phyloP scores from a whole-genome alignment of 2,797 vertebrate species.

The Zenarchopterus dispar region DNA sequence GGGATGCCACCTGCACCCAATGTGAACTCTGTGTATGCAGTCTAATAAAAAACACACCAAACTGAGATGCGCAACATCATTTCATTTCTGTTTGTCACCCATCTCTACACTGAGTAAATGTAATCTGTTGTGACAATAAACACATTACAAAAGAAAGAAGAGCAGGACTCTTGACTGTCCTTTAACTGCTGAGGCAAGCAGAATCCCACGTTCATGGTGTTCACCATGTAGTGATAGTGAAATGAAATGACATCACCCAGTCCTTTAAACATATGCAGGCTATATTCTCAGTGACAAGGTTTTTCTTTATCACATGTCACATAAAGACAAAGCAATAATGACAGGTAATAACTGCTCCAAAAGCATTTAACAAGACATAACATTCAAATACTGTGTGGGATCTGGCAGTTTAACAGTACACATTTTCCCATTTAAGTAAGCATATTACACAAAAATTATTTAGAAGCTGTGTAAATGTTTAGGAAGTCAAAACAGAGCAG shows the following conservation, averaged over 20 bases:
- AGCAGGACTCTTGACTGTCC: constrained; percentile 38
- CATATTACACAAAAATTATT: constrained; percentile 1
- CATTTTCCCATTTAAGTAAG: constrained; percentile 21
- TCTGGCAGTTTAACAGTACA: constrained; percentile 16
- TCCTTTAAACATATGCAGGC: constrained; percentile 23
- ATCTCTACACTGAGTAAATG: constrained; percentile 88
- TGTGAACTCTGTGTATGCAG: constrained; percentile 64
- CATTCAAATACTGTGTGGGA: background rate
- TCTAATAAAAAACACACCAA: constrained; percentile 38
- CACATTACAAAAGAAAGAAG: constrained; percentile 75
- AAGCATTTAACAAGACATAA: constrained; percentile 8
- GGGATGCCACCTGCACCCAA: constrained; percentile 61
- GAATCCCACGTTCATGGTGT: constrained; percentile 6
- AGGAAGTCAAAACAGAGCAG: constrained; percentile 57
- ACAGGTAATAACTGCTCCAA: constrained; percentile 6
- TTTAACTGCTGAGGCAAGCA: constrained; percentile 37
- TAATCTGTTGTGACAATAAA: constrained; percentile 97
- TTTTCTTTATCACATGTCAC: constrained; percentile 28
- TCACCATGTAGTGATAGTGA: constrained; percentile 30
- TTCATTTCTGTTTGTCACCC: constrained; percentile 81
- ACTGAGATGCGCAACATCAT: constrained; percentile 57
- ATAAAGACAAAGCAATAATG: constrained; percentile 7
- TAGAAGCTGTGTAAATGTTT: constrained; percentile 19
- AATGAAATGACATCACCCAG: constrained; percentile 12
- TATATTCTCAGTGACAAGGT: constrained; percentile 31